A percentile compares a stretch with the other conserved stretches of the same genome.
Evolutionary conservation across 2,113 vertebrate species (phyloP).

Genomic region (Heterochromis multidens): DNA sequence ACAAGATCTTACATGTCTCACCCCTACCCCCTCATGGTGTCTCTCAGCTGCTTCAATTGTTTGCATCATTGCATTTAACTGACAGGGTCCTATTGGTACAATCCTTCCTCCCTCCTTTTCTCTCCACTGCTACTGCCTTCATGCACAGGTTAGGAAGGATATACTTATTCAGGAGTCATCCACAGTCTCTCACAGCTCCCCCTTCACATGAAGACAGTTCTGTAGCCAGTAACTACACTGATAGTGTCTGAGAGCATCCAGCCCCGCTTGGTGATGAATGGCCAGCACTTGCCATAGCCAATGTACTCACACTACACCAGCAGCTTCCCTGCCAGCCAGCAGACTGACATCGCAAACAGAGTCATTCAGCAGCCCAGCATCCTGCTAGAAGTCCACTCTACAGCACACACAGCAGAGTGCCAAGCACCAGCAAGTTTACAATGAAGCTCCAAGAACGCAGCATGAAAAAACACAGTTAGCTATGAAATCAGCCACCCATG

Average conservation of each 20-base stretch:
- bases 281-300: constrained; percentile 21
- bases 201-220: constrained; percentile 32
- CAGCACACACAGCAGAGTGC: constrained; percentile 26
- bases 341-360: constrained; percentile 62
- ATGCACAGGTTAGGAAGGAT: neutral
- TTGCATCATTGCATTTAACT: constrained; percentile 24
- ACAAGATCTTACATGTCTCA: neutral
- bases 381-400: constrained; percentile 37
- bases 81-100: constrained; percentile 49
- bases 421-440: constrained; percentile 12
- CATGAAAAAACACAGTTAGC: constrained; percentile 26
- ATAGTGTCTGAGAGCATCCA: constrained; percentile 43
- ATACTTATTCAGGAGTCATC: neutral
- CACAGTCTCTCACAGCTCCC: constrained; percentile 44
- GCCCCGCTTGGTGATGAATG: constrained; percentile 27
- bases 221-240: constrained; percentile 25
- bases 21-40: neutral
- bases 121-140: neutral
- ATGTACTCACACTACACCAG: neutral
- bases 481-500: constrained; percentile 55
- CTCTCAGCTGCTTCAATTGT: neutral
- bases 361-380: constrained; percentile 57
- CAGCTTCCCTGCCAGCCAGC: constrained; percentile 28
- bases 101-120: neutral
- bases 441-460: constrained; percentile 34